These are phyloP conservation scores for Pseudomyrmex sp. DNA, from an alignment of 1,140 invertebrate genomes.

Conservation along the genomic window DNA sequence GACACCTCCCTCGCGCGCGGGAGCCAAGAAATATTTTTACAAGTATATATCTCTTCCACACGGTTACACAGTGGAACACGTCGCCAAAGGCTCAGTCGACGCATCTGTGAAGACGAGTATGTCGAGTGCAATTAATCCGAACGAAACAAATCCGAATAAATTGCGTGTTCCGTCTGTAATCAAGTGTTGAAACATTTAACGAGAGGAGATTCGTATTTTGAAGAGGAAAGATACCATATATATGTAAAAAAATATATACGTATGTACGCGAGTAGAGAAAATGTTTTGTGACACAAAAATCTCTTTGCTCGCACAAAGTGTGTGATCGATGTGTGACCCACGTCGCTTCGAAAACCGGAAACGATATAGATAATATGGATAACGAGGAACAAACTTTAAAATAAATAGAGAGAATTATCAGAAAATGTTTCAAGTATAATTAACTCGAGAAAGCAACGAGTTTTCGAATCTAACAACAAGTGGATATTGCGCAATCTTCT, in stretches of 20 bases:
- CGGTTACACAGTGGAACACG: background rate
- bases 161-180: no score
- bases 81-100: slow-evolving; percentile 24
- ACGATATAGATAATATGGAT: background rate
- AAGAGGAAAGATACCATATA: no score
- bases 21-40: slow-evolving; percentile 58
- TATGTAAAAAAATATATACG: no score
- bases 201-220: no score
- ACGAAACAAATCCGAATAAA: background rate
- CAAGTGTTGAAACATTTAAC: no score
- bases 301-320: background rate
- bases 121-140: background rate
- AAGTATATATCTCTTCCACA: slow-evolving; percentile 58
- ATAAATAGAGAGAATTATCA: no score
- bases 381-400: background rate
- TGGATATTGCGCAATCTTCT: background rate
- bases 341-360: background rate
- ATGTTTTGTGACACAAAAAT: background rate
- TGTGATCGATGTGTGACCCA: background rate
- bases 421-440: background rate
- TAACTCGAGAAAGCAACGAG: background rate
- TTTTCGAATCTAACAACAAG: background rate
- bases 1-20: slow-evolving; percentile 64
- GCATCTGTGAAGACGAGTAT: background rate
- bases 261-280: background rate